Evolutionary conservation across 2,113 vertebrate species (phyloP), one percentile per base, ranked within the genome.

Genomic region (Calypte anna): DNA sequence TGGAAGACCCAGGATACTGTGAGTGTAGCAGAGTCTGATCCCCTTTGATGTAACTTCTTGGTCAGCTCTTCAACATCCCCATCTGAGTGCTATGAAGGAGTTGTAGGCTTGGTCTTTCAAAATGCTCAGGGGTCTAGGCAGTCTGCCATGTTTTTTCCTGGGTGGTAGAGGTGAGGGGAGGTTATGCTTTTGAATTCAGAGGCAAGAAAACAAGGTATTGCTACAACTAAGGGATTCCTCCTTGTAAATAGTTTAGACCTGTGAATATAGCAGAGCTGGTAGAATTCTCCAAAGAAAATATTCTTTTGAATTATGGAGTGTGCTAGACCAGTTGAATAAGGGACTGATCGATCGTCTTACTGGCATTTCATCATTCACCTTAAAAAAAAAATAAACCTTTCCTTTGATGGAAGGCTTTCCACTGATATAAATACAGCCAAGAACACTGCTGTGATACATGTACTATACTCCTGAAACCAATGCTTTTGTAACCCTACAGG

Each of bases 1-100:
- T 80, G 75, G 68, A 90, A 83, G 70, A 13, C 0, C 0, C 4
- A 66, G 40, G 51, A 36, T 82, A 12, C 0, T 1, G 38, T 68
- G 69, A 28, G 19, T 43, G 33, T 12, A 54, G 33, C 15, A 4
- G 15, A 33, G 51, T 25, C 33, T 50, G 27, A 9, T 50, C 81
- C 43, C 12, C 30, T 43, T 55, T 51, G 12, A 31, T 10, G 12
- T 36, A 64, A 33, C 7, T 25, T 7, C 10, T 31, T 16, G 10
- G 23, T n/a, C 62, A 51, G 11, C 43, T 75, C 31, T 61, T 86
- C 44, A 72, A 31, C 54, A 53, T 78, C 46, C 73, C 30, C 17
- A 20, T 11, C 69, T 1, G 0, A 54, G 31, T 82, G 40, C 50
- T 70, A 0, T 4, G 33, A 62, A 27, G 43, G 22, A 46, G 14